A percentile compares a stretch with the other conserved stretches of the same genome.
Conservation (phyloP, 2,888 invertebrate species). For the Eustalomyia histrio region DNA sequence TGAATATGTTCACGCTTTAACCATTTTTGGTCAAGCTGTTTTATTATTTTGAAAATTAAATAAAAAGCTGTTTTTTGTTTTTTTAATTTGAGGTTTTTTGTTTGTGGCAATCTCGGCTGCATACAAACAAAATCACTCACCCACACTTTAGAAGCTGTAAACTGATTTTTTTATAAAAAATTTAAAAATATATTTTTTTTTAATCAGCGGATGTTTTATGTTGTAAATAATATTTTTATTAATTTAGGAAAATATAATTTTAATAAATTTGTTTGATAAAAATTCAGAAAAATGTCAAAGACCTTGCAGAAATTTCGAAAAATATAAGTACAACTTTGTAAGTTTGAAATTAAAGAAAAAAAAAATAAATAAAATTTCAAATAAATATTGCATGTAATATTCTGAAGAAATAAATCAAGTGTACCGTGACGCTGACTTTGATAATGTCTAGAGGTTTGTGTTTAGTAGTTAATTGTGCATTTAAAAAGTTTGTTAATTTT, state of each 20-base stretch:
- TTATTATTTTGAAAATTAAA: constrained; percentile 21
- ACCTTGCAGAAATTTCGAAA: constrained; percentile 19
- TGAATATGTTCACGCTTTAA: constrained; percentile 44
- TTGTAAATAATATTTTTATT: constrained; percentile 13
- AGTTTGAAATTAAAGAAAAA: constrained; percentile 16
- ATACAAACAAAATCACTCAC: constrained; percentile 16
- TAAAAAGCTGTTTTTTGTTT: not conserved
- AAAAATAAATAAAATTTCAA: constrained; percentile 26
- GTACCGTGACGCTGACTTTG: constrained; percentile 59
- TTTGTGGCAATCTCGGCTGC: constrained; percentile 34
- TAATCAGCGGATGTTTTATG: constrained; percentile 36
- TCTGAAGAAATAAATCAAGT: constrained; percentile 48
- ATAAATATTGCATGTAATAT: constrained; percentile 49
- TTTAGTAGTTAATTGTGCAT: constrained; percentile 27
- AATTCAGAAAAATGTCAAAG: constrained; percentile 44
- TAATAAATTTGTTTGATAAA: constrained; percentile 38
- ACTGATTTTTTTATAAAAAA: constrained; percentile 5
- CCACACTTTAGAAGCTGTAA: constrained; percentile 3
- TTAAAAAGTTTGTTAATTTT: constrained; percentile 1
- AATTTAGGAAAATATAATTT: constrained; percentile 1
- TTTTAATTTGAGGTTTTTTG: constrained; percentile 16
- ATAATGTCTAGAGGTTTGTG: constrained; percentile 37
- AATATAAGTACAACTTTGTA: constrained; percentile 17
- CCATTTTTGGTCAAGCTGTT: constrained; percentile 54
- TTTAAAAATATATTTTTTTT: not conserved